Evolutionary conservation across 1,140 invertebrate genomes (phyloP).

Genomic region (Drosophila guanche): DNA sequence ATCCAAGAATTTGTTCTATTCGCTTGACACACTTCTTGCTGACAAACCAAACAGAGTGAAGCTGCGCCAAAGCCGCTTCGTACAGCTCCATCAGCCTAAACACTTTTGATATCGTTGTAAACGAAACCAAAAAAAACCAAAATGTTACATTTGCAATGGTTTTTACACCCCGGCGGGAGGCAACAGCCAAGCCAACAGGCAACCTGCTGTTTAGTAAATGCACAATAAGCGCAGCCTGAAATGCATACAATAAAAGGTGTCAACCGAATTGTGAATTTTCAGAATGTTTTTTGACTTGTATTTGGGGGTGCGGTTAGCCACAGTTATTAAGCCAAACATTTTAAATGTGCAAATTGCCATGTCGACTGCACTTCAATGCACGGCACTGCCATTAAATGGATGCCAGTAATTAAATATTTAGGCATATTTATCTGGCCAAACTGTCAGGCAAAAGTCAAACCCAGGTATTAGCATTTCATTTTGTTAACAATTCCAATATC

Average conservation of each 20-base stretch:
- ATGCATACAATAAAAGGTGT: slow-evolving; percentile 43
- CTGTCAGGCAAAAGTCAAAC: slow-evolving; percentile 53
- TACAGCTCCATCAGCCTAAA: slow-evolving; percentile 15
- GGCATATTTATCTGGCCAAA: slow-evolving; percentile 34
- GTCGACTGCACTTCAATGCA: slow-evolving; percentile 12
- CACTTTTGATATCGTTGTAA: slow-evolving; percentile 24
- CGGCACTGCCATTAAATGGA: slow-evolving; percentile 57
- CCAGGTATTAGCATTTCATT: slow-evolving; percentile 63
- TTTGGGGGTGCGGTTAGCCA: slow-evolving; percentile 53
- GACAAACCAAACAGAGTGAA: no score
- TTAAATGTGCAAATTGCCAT: slow-evolving; percentile 27
- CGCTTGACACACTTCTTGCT: background rate
- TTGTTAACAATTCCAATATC: slow-evolving; percentile 25
- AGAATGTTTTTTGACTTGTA: background rate
- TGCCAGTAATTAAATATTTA: slow-evolving; percentile 76
- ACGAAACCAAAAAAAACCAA: background rate
- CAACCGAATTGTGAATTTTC: slow-evolving; percentile 52
- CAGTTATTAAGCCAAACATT: slow-evolving; percentile 55
- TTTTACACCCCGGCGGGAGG: background rate
- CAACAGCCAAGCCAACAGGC: background rate
- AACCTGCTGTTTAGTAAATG: slow-evolving; percentile 9
- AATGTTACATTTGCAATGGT: background rate
- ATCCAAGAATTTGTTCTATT: no score
- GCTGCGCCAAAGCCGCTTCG: no score
- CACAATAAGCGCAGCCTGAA: slow-evolving; percentile 1